Evolutionary conservation across 2,797 vertebrate genomes (phyloP), one percentile per base, ranked within the genome.

Genomic region (Sardinella longiceps): DNA sequence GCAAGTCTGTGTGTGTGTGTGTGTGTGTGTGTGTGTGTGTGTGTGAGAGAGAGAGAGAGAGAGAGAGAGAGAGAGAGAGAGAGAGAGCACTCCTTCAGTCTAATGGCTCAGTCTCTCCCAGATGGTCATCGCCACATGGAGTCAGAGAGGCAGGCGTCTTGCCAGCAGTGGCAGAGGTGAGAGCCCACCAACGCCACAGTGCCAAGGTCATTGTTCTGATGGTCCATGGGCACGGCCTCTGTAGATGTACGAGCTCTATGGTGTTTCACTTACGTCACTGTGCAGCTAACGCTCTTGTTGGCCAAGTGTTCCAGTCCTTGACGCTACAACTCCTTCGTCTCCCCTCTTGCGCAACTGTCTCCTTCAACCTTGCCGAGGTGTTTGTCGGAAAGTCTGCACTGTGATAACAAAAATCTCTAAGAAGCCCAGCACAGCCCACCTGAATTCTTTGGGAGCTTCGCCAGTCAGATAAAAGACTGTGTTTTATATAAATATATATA

Each of bases 31-130:
- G 51, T 56, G 1, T 23, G 51, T 56, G 51, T 56, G 51, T 56
- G 51, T 56, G 18, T 37, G 30, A 18, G 33, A 18, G 66, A 18
- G 30, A 11, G 60, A 12, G 25, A 15, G 66, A 2, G 43, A 4
- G 43, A 4, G 43, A 4, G 43, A 43, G 43, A 43, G 2, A 43
- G 43, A 43, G 43, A 43, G 43, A 43, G 46, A 48, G 46, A 48
- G 46, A 48, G 46, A 11, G 46, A 6, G 46, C 7, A 18, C 70
- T 77, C 37, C 37, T 39, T 77, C 37, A 43, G 70, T 39, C 84
- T 92, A 92, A 93, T 94, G 87, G 91, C 90, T 91, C 89, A 90
- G 85, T 84, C 88, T 77, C 82, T 90, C 92, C 93, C 93, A 95
- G 93, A 94, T 95, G 93, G 94, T 91, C 86, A 87, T 83, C 91